These are phyloP conservation scores for Gallinago solitaria DNA, from an alignment of 2,797 vertebrate genomes.

Conservation along the genomic window DNA sequence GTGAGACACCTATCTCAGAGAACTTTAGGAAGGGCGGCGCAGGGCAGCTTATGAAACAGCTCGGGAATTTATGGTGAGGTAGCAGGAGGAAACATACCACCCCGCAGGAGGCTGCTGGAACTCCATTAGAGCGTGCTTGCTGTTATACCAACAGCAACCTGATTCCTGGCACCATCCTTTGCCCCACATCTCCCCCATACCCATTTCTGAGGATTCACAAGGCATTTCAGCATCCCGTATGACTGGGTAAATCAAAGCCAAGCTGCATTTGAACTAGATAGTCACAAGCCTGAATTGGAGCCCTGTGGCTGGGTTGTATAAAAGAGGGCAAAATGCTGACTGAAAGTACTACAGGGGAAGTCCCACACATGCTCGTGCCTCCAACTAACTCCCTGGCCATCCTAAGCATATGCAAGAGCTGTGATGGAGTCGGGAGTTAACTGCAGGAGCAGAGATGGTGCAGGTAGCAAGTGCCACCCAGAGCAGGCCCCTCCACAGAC, in stretches of 20 bases:
- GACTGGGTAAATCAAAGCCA: background rate
- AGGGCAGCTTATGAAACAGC: fast-evolving
- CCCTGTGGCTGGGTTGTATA: background rate
- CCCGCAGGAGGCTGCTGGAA: background rate
- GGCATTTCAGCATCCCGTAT: background rate
- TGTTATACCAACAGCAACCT: background rate
- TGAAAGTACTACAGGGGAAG: background rate
- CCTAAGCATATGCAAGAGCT: fast-evolving
- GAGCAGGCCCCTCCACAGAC: fast-evolving
- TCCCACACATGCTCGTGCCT: fast-evolving
- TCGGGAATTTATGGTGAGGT: background rate
- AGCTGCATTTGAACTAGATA: background rate
- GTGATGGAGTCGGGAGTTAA: fast-evolving
- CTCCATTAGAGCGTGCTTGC: fast-evolving
- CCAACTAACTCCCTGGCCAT: background rate
- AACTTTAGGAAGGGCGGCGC: background rate
- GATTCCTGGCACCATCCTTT: background rate
- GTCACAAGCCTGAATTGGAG: background rate
- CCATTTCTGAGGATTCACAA: background rate
- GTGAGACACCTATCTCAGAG: background rate
- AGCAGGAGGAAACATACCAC: background rate
- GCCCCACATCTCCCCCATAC: background rate
- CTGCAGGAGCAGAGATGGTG: background rate
- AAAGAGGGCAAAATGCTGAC: conserved; percentile 48
- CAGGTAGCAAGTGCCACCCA: fast-evolving